Percentiles rank a stretch among this genome's conserved stretches.
Conservation (phyloP, 1,140 invertebrate species). For the Drosophila pandora region DNA sequence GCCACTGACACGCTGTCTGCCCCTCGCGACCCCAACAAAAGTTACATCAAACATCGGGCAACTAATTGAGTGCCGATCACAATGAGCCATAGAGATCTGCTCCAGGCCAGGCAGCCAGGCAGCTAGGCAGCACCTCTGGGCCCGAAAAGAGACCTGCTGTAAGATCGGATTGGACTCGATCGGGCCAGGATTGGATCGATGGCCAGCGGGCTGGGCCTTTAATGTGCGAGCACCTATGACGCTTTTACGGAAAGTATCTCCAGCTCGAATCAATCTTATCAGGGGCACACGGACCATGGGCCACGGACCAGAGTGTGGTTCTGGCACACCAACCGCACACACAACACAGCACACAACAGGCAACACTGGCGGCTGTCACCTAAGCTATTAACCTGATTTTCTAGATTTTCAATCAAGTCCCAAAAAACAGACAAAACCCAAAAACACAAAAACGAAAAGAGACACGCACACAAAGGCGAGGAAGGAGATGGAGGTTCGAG, state of each 20-base stretch:
- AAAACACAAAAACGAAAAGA: slow-evolving; percentile 60
- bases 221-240: slow-evolving; percentile 70
- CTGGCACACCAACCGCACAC: slow-evolving; percentile 75
- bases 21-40: slow-evolving; percentile 64
- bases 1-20: slow-evolving; percentile 74
- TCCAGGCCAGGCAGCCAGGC: too few species aligned
- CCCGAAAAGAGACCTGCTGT: slow-evolving; percentile 20
- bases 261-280: slow-evolving; percentile 81
- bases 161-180: slow-evolving; percentile 24
- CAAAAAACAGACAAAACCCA: slow-evolving; percentile 64
- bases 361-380: slow-evolving; percentile 81
- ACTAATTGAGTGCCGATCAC: slow-evolving; percentile 79
- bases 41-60: slow-evolving; percentile 78
- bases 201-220: slow-evolving; percentile 49
- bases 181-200: slow-evolving; percentile 18
- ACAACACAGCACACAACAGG: slow-evolving; percentile 63
- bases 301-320: slow-evolving; percentile 27
- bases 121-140: slow-evolving; percentile 10
- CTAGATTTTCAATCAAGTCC: slow-evolving; percentile 83
- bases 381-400: slow-evolving; percentile 83
- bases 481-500: slow-evolving; percentile 31
- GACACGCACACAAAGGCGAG: slow-evolving; percentile 63
- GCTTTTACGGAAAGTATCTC: slow-evolving; percentile 60
- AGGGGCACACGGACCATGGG: slow-evolving; percentile 3
- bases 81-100: slow-evolving; percentile 64